Evolutionary conservation across 2,888 invertebrate species (phyloP).

Genomic region (Chymomyza fuscimana): DNA sequence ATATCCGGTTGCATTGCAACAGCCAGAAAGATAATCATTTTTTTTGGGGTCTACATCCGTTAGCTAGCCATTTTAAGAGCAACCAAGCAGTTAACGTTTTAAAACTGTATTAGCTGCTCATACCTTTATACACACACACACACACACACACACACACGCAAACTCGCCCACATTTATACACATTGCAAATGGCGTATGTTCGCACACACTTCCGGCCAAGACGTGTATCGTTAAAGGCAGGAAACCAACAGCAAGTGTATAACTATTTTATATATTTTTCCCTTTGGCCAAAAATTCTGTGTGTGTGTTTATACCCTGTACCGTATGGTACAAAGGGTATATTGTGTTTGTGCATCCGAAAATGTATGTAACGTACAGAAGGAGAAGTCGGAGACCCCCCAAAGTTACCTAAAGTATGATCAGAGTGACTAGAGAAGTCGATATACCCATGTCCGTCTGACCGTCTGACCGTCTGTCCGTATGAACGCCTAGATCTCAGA

Average conservation of each 20-base stretch:
- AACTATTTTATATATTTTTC: conserved; percentile 19
- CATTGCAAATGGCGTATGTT: conserved; percentile 33
- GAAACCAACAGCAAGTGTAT: conserved; percentile 55
- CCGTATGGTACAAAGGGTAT: too few relatives aligned
- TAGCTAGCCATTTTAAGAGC: conserved; percentile 58
- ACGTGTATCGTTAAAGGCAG: conserved; percentile 64
- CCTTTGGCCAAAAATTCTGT: not conserved
- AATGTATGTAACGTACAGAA: too few relatives aligned
- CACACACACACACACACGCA: not conserved
- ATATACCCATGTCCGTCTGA: too few relatives aligned
- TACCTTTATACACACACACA: not conserved
- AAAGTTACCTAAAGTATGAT: too few relatives aligned
- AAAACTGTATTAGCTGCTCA: conserved; percentile 60
- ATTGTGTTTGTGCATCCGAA: too few relatives aligned
- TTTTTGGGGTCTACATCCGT: conserved; percentile 61
- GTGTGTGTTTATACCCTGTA: too few relatives aligned
- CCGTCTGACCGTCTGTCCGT: too few relatives aligned
- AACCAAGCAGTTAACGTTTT: conserved; percentile 32
- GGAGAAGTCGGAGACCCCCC: too few relatives aligned
- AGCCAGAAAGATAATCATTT: conserved; percentile 62
- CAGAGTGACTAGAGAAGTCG: too few relatives aligned
- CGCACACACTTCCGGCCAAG: conserved; percentile 67
- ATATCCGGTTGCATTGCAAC: conserved; percentile 70
- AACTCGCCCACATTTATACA: not conserved
- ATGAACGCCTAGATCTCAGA: too few relatives aligned